These are phyloP conservation scores for Saxicola maurus DNA, from an alignment of 2,797 vertebrate genomes.

Conservation along the genomic window DNA sequence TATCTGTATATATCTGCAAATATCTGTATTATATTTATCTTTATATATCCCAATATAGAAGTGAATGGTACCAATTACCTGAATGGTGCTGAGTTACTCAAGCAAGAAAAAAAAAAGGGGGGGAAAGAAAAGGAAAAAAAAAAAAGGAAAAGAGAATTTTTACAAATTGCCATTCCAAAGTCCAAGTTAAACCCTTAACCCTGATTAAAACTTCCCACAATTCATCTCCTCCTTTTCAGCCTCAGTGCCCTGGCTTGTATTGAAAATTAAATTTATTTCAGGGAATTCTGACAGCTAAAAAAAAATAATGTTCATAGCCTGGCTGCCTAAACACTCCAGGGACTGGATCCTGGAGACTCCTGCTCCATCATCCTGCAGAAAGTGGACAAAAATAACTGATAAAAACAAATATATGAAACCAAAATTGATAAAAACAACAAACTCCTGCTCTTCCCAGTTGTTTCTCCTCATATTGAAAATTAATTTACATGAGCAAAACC, in stretches of 20 bases:
- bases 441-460: background rate
- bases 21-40: background rate
- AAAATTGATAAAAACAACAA: background rate
- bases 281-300: background rate
- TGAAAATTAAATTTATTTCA: background rate
- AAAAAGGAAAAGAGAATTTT: background rate
- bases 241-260: background rate
- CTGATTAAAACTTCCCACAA: background rate
- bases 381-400: background rate
- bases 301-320: accelerated
- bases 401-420: background rate
- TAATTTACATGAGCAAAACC: background rate
- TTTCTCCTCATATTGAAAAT: background rate
- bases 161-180: background rate
- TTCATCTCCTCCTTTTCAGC: background rate
- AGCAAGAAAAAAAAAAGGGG: background rate
- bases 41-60: background rate
- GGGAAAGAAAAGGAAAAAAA: background rate
- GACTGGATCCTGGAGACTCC: background rate
- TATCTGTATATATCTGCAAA: background rate
- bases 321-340: background rate
- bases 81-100: background rate
- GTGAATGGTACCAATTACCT: background rate
- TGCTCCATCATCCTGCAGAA: background rate
- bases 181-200: background rate